Base-by-base conservation (phyloP, 2,113 vertebrate species). In the Esox niger region DNA sequence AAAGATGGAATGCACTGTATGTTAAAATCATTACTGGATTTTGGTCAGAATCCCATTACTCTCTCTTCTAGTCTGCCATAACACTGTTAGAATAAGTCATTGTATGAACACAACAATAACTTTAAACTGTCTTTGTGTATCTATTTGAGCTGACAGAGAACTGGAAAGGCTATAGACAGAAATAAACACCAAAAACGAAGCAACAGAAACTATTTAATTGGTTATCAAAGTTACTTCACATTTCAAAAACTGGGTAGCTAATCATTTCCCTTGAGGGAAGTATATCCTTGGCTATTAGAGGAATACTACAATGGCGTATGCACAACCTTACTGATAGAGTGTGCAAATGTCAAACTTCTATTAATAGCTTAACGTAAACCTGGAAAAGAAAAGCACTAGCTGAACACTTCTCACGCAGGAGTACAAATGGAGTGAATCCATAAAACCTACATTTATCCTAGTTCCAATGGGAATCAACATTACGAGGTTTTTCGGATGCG, bases 161-260 rank as follows among this genome's bases (percentile, higher is more conserved):
- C 85, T 83, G 87, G 84, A 86, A 88, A 87, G 83, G 72, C 79
- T 77, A 83, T 82, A 81, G 79, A 86, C 82, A 83, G 23, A 64
- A 71, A 67, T 81, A 33, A 33, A 33, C 4, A 17, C 35, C 10
- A 3, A 15, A 43, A 43, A 43, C 71, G 71, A 86, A 76, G 88
- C 81, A 88, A 89, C 71, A 79, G 79, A 84, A 89, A 86, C 85
- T 85, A 74, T 89, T 88, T 89, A 91, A 91, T 91, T 91, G 87
- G 86, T 90, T 88, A 91, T 91, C 90, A 91, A 91, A 91, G 90
- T 90, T 86, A 64, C 77, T 88, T 88, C 79, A 84, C 77, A 87
- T 82, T 87, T 83, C 79, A 76, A 83, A 81, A 84, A 73, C 66
- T 70, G 77, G 73, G 75, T 75, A 86, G 80, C 81, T 91, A 91